These are phyloP conservation scores for Sterna hirundo DNA, from an alignment of 2,113 vertebrate species.

Conservation along the genomic window DNA sequence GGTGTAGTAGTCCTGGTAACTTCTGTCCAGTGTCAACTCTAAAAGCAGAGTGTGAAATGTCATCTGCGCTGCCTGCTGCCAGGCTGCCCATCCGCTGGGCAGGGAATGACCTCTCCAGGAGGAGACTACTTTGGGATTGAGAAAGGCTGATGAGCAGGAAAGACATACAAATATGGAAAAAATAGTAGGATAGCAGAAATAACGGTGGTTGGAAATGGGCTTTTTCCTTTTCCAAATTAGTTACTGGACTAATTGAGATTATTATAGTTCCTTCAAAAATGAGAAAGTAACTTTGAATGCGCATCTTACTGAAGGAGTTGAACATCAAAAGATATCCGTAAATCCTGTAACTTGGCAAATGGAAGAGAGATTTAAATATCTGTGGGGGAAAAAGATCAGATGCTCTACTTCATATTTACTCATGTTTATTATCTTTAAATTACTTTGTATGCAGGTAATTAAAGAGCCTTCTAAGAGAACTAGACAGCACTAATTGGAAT, in stretches of 20 bases:
- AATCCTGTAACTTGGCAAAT: not conserved
- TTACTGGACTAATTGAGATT: not conserved
- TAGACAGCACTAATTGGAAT: not conserved
- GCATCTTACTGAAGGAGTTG: not conserved
- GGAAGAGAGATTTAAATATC: not conserved
- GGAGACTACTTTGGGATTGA: not conserved
- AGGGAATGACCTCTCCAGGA: not conserved
- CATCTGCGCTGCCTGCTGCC: not conserved
- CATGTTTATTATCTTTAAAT: not conserved
- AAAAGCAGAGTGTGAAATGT: not conserved
- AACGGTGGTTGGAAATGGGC: not conserved
- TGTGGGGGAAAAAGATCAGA: not conserved
- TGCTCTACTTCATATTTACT: not conserved
- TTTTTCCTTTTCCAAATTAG: not conserved
- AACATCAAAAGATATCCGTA: not conserved
- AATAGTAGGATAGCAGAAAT: not conserved
- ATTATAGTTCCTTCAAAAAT: not conserved
- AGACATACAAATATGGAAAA: accelerated
- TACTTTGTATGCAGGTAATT: not conserved
- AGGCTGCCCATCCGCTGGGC: not conserved
- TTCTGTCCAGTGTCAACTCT: not conserved
- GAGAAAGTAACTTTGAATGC: not conserved
- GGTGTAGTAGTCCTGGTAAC: accelerated
- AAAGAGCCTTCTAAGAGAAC: not conserved
- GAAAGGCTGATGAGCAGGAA: not conserved